These are phyloP conservation scores for Ochropacha duplaris DNA, from an alignment of 2,888 invertebrate genomes.

Conservation along the genomic window DNA sequence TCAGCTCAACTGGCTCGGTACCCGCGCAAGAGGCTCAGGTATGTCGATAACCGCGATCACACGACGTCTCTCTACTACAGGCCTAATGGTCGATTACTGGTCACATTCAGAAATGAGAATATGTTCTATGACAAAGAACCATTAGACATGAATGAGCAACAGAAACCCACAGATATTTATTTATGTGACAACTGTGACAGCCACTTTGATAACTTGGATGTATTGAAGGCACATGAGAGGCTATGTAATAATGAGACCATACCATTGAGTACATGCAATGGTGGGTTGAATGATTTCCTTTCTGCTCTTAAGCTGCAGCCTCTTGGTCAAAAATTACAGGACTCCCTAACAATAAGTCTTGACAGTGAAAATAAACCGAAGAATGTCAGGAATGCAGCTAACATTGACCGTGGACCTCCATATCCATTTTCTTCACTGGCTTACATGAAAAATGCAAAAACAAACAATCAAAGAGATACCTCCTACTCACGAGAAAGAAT, in stretches of 20 bases:
- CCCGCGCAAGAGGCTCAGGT: slow-evolving; percentile 85
- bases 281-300: slow-evolving; percentile 65
- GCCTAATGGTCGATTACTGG: slow-evolving; percentile 85
- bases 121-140: slow-evolving; percentile 78
- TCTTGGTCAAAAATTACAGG: slow-evolving; percentile 32
- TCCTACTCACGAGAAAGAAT: slow-evolving; percentile 66
- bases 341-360: slow-evolving; percentile 19
- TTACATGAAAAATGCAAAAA: slow-evolving; percentile 64
- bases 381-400: slow-evolving; percentile 57
- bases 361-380: slow-evolving; percentile 50
- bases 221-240: slow-evolving; percentile 70
- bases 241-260: slow-evolving; percentile 65
- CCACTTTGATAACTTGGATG: slow-evolving; percentile 83
- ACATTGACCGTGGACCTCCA: slow-evolving; percentile 67
- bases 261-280: slow-evolving; percentile 46
- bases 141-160: slow-evolving; percentile 69
- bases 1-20: slow-evolving; percentile 87
- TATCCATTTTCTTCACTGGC: slow-evolving; percentile 79
- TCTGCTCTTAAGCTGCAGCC: slow-evolving; percentile 65
- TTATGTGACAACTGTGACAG: slow-evolving; percentile 90
- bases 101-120: slow-evolving; percentile 90
- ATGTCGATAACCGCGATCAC: slow-evolving; percentile 88
- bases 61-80: slow-evolving; percentile 88
- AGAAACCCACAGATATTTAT: slow-evolving; percentile 86
- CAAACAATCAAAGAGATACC: slow-evolving; percentile 55